Evolutionary conservation across 2,113 vertebrate species (phyloP).

Genomic region (Tetraodon nigroviridis): DNA sequence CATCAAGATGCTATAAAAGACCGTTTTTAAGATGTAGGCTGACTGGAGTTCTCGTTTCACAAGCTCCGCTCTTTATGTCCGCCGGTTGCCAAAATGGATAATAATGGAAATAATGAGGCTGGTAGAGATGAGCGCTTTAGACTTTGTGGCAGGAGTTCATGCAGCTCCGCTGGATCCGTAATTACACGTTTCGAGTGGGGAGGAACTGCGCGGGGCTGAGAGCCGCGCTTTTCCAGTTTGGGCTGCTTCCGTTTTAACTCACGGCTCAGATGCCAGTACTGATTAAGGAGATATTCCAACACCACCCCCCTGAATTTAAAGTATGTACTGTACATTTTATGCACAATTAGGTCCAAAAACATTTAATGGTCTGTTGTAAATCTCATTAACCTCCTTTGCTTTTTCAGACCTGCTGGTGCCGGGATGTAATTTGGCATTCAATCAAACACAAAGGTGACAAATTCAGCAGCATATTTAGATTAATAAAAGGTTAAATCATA

Average conservation of each 20-base stretch:
- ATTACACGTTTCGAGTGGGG: conserved; percentile 15
- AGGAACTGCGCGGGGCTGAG: conserved; percentile 1
- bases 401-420: not conserved
- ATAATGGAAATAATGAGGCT: conserved; percentile 24
- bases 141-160: conserved; percentile 9
- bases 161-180: conserved; percentile 1
- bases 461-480: not conserved
- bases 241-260: not conserved
- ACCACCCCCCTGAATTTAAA: conserved; percentile 1
- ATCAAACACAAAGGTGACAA: not conserved
- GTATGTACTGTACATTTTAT: conserved; percentile 6
- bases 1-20: conserved; percentile 23
- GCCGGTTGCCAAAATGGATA: conserved; percentile 23
- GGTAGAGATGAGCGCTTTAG: conserved; percentile 12
- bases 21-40: conserved; percentile 12
- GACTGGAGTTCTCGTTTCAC: conserved; percentile 6
- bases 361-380: conserved; percentile 14
- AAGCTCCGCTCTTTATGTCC: conserved; percentile 18
- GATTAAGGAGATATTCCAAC: conserved; percentile 2
- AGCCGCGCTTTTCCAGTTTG: conserved; percentile 11
- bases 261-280: not conserved
- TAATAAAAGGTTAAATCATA: not conserved
- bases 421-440: conserved; percentile 8
- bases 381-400: conserved; percentile 16
- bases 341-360: conserved; percentile 15